A percentile compares a stretch with the other conserved stretches of the same genome.
These are phyloP conservation scores for Tetheella fluctuosa DNA, from an alignment of 2,888 invertebrate genomes.

Conservation along the genomic window DNA sequence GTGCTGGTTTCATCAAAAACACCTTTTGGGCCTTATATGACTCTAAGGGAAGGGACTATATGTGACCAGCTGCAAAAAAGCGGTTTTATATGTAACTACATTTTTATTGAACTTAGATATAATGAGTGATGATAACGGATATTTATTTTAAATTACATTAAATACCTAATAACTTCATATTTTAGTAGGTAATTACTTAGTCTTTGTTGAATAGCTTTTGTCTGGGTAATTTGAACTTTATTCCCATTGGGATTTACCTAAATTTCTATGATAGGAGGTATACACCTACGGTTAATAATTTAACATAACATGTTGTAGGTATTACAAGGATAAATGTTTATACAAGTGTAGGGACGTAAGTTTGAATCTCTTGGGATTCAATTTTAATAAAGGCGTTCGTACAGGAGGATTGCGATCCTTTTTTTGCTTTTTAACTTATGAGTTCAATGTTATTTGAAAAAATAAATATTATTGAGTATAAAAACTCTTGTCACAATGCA, in stretches of 20 bases:
- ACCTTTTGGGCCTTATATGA: no score
- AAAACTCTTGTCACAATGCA: no score
- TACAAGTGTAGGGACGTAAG: neutral
- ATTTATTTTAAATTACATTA: no score
- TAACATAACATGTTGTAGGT: neutral
- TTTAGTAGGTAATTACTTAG: neutral
- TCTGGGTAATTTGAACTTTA: slow-evolving; percentile 1
- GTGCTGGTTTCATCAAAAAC: no score
- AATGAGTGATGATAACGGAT: no score
- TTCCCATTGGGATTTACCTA: neutral
- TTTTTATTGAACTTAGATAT: no score
- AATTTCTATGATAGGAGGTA: neutral
- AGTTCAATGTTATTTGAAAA: neutral
- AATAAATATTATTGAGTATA: neutral
- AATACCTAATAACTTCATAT: no score
- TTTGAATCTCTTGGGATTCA: neutral
- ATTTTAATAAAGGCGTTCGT: neutral
- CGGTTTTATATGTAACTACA: no score
- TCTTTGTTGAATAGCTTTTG: neutral
- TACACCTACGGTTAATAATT: neutral
- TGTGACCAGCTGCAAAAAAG: no score
- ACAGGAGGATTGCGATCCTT: neutral
- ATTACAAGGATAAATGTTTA: neutral
- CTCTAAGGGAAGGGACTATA: no score
- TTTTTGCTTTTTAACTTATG: neutral